Evolutionary conservation across 2,888 invertebrate genomes (phyloP).

Genomic region (Ceratothoa steindachneri): DNA sequence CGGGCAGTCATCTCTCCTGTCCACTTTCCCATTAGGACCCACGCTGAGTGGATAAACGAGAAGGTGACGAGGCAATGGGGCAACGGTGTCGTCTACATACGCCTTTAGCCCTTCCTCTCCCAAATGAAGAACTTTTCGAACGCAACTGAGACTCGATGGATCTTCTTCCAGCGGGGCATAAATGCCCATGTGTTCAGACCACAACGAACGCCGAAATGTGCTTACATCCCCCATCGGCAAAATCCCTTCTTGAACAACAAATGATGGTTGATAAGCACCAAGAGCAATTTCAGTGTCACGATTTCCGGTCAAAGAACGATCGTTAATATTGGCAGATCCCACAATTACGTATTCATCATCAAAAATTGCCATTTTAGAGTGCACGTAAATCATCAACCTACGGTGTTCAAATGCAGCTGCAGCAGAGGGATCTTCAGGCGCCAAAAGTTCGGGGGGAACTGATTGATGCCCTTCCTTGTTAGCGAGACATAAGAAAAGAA

Average conservation of each 20-base stretch:
- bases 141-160: conserved; percentile 30
- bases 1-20: conserved; percentile 29
- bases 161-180: conserved; percentile 29
- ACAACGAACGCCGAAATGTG: conserved; percentile 42
- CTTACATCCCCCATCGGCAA: conserved; percentile 24
- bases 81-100: conserved; percentile 25
- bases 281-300: conserved; percentile 47
- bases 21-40: conserved; percentile 32
- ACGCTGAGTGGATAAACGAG: conserved; percentile 41
- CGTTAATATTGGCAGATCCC: conserved; percentile 48
- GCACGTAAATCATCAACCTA: conserved; percentile 47
- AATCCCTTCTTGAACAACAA: background rate
- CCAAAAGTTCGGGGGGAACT: conserved; percentile 31
- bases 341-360: conserved; percentile 48
- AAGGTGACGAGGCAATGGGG: conserved; percentile 30
- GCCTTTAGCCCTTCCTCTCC: conserved; percentile 28
- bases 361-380: conserved; percentile 48
- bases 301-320: conserved; percentile 46
- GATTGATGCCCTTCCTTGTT: conserved; percentile 39
- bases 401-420: conserved; percentile 28
- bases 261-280: conserved; percentile 43
- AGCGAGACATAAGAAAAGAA: conserved; percentile 46
- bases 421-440: conserved; percentile 31
- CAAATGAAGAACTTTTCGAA: conserved; percentile 23
- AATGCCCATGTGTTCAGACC: conserved; percentile 43